These are phyloP conservation scores for Hesperia comma DNA, from an alignment of 2,888 invertebrate genomes.

Conservation along the genomic window DNA sequence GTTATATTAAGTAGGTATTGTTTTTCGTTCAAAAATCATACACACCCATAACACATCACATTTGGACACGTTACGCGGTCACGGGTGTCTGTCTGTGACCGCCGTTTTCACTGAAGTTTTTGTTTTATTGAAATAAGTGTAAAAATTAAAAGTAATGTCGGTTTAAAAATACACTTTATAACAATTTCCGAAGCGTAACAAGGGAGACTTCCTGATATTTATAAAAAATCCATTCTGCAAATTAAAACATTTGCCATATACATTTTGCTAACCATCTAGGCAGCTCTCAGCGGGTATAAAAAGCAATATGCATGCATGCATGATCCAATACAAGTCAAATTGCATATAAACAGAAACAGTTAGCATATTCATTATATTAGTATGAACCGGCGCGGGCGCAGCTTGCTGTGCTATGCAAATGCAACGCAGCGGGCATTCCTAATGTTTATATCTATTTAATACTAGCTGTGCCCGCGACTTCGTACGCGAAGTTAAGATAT, in stretches of 20 bases:
- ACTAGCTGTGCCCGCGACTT: too few relatives aligned
- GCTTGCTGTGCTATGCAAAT: conserved; percentile 39
- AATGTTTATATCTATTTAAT: conserved; percentile 26
- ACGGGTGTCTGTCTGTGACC: too few relatives aligned
- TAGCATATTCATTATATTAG: conserved; percentile 30
- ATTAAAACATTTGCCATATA: neutral
- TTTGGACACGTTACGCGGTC: too few relatives aligned
- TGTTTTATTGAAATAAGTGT: too few relatives aligned
- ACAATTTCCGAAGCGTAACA: too few relatives aligned
- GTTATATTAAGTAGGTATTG: too few relatives aligned
- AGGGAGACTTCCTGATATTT: neutral
- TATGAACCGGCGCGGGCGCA: conserved; percentile 27
- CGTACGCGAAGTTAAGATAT: too few relatives aligned
- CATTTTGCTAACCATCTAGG: neutral
- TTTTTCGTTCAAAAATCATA: too few relatives aligned
- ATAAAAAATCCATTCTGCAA: neutral
- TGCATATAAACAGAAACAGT: conserved; percentile 30
- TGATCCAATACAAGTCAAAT: conserved; percentile 25
- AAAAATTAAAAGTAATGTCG: too few relatives aligned
- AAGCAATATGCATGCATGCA: conserved; percentile 21
- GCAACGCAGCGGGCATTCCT: conserved; percentile 4
- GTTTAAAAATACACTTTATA: too few relatives aligned
- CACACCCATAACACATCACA: too few relatives aligned
- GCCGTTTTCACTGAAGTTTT: too few relatives aligned
- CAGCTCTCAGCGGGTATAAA: conserved; percentile 10